phyloP scores from a whole-genome alignment of 2,113 vertebrate genomes.

The Apeltes quadracus region DNA sequence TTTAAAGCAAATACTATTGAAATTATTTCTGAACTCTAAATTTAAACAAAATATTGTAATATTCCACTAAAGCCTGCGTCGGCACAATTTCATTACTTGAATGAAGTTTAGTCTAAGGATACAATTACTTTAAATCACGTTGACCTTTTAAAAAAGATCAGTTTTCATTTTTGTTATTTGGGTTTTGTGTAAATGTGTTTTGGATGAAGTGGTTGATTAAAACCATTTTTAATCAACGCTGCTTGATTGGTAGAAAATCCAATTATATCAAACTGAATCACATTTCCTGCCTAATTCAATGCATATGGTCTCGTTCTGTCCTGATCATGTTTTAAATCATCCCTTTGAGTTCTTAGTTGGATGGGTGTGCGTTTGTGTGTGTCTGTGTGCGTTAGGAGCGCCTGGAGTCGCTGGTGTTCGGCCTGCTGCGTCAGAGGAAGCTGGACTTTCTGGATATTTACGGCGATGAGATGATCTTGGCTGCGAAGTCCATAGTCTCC shows the following conservation, averaged over 20 bases:
- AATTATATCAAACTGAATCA: not conserved
- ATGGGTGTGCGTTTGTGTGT: not conserved
- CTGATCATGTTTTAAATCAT: not conserved
- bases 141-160: not conserved
- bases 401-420: constrained; percentile 92
- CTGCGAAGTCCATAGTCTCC: constrained; percentile 91
- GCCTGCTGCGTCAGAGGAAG: constrained; percentile 93
- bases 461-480: constrained; percentile 90
- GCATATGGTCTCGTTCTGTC: not conserved
- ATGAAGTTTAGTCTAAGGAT: not conserved
- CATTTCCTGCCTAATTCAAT: not conserved
- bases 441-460: constrained; percentile 98
- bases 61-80: not conserved
- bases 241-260: not conserved
- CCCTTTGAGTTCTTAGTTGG: not conserved
- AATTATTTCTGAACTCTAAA: not conserved
- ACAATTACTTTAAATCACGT: not conserved
- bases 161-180: too few relatives aligned
- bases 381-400: constrained; percentile 82
- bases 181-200: not conserved
- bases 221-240: too few relatives aligned
- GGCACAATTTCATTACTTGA: not conserved
- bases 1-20: not conserved
- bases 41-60: not conserved
- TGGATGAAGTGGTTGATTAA: not conserved